Evolutionary conservation across 2,797 vertebrate genomes (phyloP), one percentile per base, ranked within the genome.

Genomic region (Botia almorhae): DNA sequence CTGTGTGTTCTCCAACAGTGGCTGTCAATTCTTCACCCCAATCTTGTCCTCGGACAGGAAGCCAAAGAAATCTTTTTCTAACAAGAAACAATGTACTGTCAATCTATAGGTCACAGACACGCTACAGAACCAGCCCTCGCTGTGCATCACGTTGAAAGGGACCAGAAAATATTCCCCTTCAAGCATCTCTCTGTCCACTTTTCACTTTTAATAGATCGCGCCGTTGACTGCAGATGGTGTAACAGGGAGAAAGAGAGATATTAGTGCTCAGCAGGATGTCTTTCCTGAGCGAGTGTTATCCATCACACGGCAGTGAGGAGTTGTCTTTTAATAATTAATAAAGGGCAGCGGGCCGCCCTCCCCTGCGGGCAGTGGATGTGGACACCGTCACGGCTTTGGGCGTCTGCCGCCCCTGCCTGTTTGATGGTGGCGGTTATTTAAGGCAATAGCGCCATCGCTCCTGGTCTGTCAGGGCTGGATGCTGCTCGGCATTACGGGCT

Each of bases 301-400:
- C 65, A 85, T 89, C 86, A 75, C 74, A 69, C 69, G 81, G 70
- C 85, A 74, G 78, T 77, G 84, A 81, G 72, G 85, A 93, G 90
- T 92, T 87, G 87, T 93, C 91, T 92, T 92, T 96, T 93, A 95
- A 96, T 97, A 95, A 96, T 95, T 96, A 95, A 96, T 96, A 95
- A 95, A 95, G 95, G 94, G 92, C 89, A 93, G 90, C 87, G 84
- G 89, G 90, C 88, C 86, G 88, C 19, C 80, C 89, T 82, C 91
- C 69, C 68, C 87, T 89, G 81, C 74, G 81, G 79, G 73, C 85
- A 80, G 82, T 69, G 64, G 83, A 88, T 82, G 29, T 74, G 80
- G 81, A 77, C 68, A 82, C 23, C 78, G 87, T 88, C 89, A 39
- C 65, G 55, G 71, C 63, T 74, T 56, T 64, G 64, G 64, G 61